Evolutionary conservation across 2,797 vertebrate species (phyloP).

Genomic region (Pristis pectinata): DNA sequence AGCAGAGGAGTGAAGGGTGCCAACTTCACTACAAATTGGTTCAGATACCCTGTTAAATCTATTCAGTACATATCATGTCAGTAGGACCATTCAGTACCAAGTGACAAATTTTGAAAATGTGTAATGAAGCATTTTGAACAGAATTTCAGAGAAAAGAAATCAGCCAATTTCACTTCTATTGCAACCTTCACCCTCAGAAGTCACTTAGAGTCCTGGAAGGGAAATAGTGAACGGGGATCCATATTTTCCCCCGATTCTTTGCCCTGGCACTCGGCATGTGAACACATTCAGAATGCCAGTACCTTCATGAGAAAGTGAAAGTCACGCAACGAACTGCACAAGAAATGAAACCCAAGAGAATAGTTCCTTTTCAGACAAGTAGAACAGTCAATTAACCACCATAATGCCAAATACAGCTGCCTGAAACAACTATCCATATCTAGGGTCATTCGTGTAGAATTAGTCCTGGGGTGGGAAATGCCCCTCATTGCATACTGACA

Average conservation of each 20-base stretch:
- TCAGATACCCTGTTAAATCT: neutral
- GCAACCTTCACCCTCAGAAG: neutral
- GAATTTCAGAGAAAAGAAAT: neutral
- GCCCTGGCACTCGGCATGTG: neutral
- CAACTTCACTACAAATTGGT: neutral
- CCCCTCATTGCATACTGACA: no score
- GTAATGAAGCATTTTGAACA: neutral
- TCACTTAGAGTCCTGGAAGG: neutral
- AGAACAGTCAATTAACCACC: neutral
- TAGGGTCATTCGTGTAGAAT: neutral
- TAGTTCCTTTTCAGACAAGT: neutral
- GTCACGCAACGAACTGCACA: neutral
- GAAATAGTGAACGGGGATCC: no score
- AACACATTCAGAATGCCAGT: no score
- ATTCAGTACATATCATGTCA: no score
- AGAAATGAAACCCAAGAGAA: slow-evolving; percentile 27
- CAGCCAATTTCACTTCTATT: neutral
- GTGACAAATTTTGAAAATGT: neutral
- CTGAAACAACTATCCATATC: no score
- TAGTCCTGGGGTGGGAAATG: no score
- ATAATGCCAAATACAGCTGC: neutral
- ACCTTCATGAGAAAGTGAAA: slow-evolving; percentile 1
- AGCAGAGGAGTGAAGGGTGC: neutral
- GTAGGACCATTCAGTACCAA: no score
- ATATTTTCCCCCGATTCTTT: neutral